These are phyloP conservation scores for Nomada lathburiana DNA, from an alignment of 2,888 invertebrate species.

Conservation along the genomic window DNA sequence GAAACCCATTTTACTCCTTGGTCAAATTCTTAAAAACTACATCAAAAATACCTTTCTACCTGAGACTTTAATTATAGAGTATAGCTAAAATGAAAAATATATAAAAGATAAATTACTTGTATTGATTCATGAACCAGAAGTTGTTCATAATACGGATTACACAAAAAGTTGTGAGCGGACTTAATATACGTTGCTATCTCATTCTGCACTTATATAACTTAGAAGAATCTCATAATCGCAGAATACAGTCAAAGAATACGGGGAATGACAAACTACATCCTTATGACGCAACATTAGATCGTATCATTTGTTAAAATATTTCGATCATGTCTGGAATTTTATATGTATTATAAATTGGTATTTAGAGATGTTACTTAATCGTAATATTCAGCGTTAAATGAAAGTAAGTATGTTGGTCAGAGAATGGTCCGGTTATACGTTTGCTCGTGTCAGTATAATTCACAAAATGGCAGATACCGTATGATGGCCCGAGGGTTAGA, in stretches of 20 bases:
- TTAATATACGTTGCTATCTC: neutral
- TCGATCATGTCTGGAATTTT: neutral
- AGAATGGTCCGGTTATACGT: slow-evolving; percentile 8
- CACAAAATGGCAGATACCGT: slow-evolving; percentile 74
- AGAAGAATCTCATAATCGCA: neutral
- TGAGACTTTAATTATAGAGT: slow-evolving; percentile 1
- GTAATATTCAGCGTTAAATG: neutral
- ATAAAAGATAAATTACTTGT: neutral
- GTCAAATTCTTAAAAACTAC: neutral
- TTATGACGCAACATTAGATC: slow-evolving; percentile 63
- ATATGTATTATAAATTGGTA: neutral
- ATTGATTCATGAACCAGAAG: neutral
- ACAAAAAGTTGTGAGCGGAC: neutral
- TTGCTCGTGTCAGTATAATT: slow-evolving; percentile 36
- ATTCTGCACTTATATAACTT: neutral
- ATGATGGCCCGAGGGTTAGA: neutral
- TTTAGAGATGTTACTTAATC: neutral
- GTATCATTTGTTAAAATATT: slow-evolving; percentile 26
- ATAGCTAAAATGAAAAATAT: neutral
- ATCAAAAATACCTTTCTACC: neutral
- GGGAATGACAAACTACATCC: slow-evolving; percentile 6
- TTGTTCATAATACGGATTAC: neutral
- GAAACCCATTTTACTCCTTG: neutral
- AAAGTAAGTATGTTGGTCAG: neutral
- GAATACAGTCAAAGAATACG: slow-evolving; percentile 3